Conservation (phyloP, 2,888 invertebrate species). For the Apantesis nais region DNA sequence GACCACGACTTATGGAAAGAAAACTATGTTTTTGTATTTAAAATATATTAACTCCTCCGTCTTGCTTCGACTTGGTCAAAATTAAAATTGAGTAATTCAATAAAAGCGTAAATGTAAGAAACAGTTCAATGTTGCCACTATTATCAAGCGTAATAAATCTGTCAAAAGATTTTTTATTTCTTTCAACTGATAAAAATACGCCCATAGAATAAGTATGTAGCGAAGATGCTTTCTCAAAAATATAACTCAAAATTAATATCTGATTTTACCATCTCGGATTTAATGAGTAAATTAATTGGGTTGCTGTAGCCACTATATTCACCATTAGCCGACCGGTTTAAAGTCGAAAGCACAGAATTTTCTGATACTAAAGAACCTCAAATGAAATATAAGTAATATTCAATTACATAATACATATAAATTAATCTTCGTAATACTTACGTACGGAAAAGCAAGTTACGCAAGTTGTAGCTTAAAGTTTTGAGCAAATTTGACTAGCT, state of each 20-base stretch:
- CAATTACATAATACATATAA: not conserved
- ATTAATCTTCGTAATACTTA: not conserved
- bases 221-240: conserved; percentile 34
- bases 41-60: too few relatives aligned
- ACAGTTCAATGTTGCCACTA: not conserved
- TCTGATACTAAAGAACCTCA: not conserved
- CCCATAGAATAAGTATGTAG: conserved; percentile 32
- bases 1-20: too few relatives aligned
- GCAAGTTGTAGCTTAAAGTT: not conserved
- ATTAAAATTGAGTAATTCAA: too few relatives aligned
- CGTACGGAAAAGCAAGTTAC: not conserved
- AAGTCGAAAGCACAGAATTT: conserved; percentile 16
- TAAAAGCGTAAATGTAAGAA: not conserved
- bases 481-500: too few relatives aligned
- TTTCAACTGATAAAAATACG: conserved; percentile 20
- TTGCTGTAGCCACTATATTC: conserved; percentile 53
- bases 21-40: too few relatives aligned
- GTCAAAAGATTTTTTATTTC: conserved; percentile 20
- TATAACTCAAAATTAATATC: conserved; percentile 50
- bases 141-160: conserved; percentile 10
- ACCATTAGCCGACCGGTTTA: conserved; percentile 38
- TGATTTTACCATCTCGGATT: conserved; percentile 69
- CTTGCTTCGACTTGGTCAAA: too few relatives aligned
- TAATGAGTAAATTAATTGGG: conserved; percentile 81
- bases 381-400: not conserved